Conservation (phyloP, 2,888 invertebrate genomes). For the Archips xylosteana region DNA sequence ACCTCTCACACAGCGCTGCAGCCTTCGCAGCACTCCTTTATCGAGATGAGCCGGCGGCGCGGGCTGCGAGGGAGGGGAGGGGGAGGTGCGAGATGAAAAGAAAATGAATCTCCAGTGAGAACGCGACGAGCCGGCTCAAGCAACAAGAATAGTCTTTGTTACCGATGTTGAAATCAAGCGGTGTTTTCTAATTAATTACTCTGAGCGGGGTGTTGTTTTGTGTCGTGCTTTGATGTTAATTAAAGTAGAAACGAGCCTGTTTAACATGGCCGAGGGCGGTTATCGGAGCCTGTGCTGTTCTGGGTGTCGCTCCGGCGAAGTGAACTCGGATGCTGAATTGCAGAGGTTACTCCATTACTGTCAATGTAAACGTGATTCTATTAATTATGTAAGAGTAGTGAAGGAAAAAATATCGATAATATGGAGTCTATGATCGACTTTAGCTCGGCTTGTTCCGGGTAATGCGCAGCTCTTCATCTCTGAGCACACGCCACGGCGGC, state of each 20-base stretch:
- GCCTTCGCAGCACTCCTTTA: constrained; percentile 18
- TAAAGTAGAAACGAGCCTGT: neutral
- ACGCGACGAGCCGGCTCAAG: neutral
- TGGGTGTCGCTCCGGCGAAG: too few species aligned
- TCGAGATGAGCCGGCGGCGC: constrained; percentile 22
- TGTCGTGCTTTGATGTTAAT: neutral
- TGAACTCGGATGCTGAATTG: too few species aligned
- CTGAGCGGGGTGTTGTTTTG: neutral
- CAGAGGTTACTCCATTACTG: too few species aligned
- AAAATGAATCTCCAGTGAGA: constrained; percentile 39
- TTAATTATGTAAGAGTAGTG: too few species aligned
- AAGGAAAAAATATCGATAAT: too few species aligned
- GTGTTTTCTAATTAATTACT: constrained; percentile 1
- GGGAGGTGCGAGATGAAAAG: constrained; percentile 33
- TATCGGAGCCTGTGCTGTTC: too few species aligned
- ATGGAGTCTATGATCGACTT: too few species aligned
- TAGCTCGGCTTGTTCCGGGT: too few species aligned
- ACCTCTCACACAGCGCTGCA: neutral
- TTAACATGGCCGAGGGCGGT: neutral
- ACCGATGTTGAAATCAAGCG: neutral
- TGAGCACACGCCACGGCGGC: too few species aligned
- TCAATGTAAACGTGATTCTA: too few species aligned
- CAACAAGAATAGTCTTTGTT: neutral
- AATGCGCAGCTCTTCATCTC: too few species aligned
- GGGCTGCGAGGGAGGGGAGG: neutral